These are phyloP conservation scores for Heteromurus nitidus DNA, from an alignment of 2,888 invertebrate species.

Conservation along the genomic window DNA sequence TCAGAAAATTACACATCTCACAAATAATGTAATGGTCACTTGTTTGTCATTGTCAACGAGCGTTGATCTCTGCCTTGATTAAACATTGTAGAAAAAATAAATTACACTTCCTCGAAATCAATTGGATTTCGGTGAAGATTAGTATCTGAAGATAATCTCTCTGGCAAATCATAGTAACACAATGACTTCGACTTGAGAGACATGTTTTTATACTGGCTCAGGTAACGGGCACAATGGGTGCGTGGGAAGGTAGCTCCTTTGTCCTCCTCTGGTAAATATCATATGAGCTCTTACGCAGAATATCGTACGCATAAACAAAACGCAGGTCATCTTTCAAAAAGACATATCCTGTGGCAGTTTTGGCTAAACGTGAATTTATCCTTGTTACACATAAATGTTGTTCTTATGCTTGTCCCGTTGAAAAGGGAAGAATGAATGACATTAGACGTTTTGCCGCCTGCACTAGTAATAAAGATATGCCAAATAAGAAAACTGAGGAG, in stretches of 20 bases:
- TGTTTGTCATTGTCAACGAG: conserved; percentile 46
- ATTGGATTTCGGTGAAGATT: conserved; percentile 4
- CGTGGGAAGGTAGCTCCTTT: conserved; percentile 4
- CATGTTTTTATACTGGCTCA: not conserved
- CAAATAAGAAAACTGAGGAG: conserved; percentile 46
- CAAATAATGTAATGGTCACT: conserved; percentile 33
- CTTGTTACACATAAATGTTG: no score
- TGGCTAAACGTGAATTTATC: no score
- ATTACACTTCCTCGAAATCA: not conserved
- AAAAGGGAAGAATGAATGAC: not conserved
- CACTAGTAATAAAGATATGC: conserved; percentile 58
- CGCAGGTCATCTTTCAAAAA: not conserved
- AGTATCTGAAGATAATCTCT: not conserved
- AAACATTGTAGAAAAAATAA: conserved; percentile 16
- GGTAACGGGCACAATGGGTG: conserved; percentile 2
- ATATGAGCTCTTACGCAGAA: conserved; percentile 34
- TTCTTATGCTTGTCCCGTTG: no score
- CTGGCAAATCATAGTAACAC: not conserved
- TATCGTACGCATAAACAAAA: conserved; percentile 52
- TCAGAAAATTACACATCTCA: conserved; percentile 49
- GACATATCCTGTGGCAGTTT: not conserved
- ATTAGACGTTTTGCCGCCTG: conserved; percentile 55
- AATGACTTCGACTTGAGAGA: not conserved
- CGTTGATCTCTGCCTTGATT: conserved; percentile 42
- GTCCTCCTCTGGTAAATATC: conserved; percentile 7